phyloP scores from a whole-genome alignment of 2,888 invertebrate genomes.

The Capitulum mitella region DNA sequence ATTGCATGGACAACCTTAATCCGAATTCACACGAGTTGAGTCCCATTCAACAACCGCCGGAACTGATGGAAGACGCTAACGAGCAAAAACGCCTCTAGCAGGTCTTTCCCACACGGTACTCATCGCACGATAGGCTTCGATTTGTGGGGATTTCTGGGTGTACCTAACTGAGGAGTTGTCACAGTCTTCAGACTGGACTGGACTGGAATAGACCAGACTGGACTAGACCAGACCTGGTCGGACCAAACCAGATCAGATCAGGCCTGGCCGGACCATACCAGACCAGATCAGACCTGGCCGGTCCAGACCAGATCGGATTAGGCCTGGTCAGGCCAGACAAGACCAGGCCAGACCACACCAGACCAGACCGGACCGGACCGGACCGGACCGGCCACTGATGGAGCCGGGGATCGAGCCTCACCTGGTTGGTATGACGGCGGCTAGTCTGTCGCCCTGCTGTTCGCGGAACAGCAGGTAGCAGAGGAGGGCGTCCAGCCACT shows the following conservation, averaged over 20 bases:
- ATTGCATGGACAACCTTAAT: no score
- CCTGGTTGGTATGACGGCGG: not conserved
- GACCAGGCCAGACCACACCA: not conserved
- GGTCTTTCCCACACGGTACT: no score
- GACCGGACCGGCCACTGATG: no score
- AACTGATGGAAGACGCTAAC: no score
- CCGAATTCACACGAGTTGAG: no score
- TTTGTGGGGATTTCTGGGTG: no score
- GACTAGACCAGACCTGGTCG: not conserved
- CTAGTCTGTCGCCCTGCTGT: not conserved
- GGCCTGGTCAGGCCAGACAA: not conserved
- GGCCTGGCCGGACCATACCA: not conserved
- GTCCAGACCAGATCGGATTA: not conserved
- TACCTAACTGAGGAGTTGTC: no score
- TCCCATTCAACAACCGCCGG: no score
- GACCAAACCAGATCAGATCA: not conserved
- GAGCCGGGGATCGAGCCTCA: not conserved
- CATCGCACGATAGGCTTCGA: no score
- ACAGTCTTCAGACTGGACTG: no score
- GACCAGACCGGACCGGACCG: not conserved
- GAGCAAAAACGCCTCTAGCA: no score
- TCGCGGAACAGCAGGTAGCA: not conserved
- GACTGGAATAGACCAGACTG: no score
- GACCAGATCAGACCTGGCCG: not conserved
- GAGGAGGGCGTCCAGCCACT: slow-evolving; percentile 12